Evolutionary conservation across 2,888 invertebrate genomes (phyloP).

Genomic region (Cosmopolites sordidus): DNA sequence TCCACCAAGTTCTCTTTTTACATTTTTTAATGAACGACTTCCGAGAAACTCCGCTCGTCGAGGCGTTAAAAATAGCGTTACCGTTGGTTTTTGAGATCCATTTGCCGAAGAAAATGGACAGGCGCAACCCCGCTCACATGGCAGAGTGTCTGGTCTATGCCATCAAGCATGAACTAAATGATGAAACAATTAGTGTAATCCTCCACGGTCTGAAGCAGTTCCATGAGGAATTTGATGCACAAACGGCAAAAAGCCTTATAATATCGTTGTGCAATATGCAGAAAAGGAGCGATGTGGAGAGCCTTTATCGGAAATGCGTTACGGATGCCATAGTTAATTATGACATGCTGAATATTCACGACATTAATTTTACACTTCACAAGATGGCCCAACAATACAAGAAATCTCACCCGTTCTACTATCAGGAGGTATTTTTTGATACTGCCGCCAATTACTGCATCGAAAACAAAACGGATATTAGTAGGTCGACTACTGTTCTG

Average conservation of each 20-base stretch:
- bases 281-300: conserved; percentile 47
- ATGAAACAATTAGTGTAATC: conserved; percentile 53
- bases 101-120: conserved; percentile 56
- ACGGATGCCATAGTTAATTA: conserved; percentile 51
- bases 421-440: conserved; percentile 59
- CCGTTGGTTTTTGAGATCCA: conserved; percentile 65
- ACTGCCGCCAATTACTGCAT: conserved; percentile 53
- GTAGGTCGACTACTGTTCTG: conserved; percentile 50
- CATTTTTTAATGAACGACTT: conserved; percentile 56
- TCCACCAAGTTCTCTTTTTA: conserved; percentile 60
- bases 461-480: conserved; percentile 52
- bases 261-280: conserved; percentile 55
- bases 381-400: conserved; percentile 50
- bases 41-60: conserved; percentile 54
- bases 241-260: conserved; percentile 50
- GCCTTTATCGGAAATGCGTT: conserved; percentile 53
- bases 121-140: conserved; percentile 51
- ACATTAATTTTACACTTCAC: conserved; percentile 52
- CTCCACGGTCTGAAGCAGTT: conserved; percentile 52
- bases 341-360: conserved; percentile 48
- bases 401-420: conserved; percentile 54
- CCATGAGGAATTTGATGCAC: conserved; percentile 44
- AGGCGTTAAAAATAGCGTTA: conserved; percentile 61
- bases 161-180: conserved; percentile 51
- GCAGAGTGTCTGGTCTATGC: conserved; percentile 55